Percentiles rank a stretch among this genome's conserved stretches.
Evolutionary conservation across 2,113 vertebrate genomes (phyloP).

Genomic region (Rattus norvegicus): DNA sequence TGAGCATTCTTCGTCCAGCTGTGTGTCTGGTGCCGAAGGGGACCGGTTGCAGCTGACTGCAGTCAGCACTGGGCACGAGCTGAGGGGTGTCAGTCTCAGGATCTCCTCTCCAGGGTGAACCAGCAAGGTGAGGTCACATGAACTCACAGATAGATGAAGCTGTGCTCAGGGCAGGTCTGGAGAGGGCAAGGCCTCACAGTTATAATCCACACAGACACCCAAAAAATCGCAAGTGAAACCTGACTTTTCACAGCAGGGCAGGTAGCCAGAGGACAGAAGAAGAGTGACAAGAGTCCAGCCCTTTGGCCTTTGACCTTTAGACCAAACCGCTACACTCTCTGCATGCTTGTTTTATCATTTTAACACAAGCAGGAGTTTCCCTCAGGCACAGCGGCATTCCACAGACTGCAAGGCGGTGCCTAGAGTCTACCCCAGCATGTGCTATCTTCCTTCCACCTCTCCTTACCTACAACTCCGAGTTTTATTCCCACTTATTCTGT

Average conservation of each 20-base stretch:
- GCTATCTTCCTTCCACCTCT: neutral
- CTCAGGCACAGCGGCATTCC: neutral
- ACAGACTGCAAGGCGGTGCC: no score
- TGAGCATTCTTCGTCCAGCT: conserved; percentile 87
- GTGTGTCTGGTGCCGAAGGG: no score
- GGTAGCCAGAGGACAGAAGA: conserved; percentile 32
- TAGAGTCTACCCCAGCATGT: neutral
- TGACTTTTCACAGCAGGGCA: conserved; percentile 19
- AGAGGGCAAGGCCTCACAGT: neutral
- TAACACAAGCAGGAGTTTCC: neutral
- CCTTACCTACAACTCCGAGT: neutral
- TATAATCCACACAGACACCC: neutral
- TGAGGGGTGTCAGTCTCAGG: conserved; percentile 60
- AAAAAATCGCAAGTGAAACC: conserved; percentile 3
- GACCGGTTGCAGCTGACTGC: neutral
- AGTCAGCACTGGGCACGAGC: neutral
- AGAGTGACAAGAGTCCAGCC: conserved; percentile 65
- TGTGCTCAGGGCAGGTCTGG: conserved; percentile 26
- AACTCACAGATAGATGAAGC: conserved; percentile 40
- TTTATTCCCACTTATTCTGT: neutral
- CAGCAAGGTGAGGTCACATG: conserved; percentile 75
- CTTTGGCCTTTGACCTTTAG: conserved; percentile 69
- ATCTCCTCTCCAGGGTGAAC: conserved; percentile 73
- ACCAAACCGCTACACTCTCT: conserved; percentile 53
- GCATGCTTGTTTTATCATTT: conserved; percentile 53